Conservation (phyloP, 2,113 vertebrate genomes). For the Sander vitreus region DNA sequence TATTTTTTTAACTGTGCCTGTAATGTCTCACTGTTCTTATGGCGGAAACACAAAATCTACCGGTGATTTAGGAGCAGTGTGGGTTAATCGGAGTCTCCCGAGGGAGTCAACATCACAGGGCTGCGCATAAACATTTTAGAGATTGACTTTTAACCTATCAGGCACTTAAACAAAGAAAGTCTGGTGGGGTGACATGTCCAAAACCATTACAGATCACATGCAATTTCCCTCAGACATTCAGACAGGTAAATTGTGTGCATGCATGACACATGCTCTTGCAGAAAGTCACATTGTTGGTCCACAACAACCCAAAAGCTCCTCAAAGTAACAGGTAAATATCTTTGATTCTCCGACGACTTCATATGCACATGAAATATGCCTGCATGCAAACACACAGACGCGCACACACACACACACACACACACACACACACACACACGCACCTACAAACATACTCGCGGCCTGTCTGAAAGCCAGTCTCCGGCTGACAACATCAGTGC, state of each 20-base stretch:
- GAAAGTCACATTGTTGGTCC: neutral
- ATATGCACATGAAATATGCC: neutral
- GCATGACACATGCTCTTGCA: neutral
- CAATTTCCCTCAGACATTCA: slow-evolving; percentile 37
- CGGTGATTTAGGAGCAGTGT: slow-evolving; percentile 40
- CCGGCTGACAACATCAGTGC: slow-evolving; percentile 70
- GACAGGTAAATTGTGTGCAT: slow-evolving; percentile 48
- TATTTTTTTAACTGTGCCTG: neutral
- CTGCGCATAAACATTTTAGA: slow-evolving; percentile 77
- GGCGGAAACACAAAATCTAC: slow-evolving; percentile 49
- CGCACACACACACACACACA: slow-evolving; percentile 23
- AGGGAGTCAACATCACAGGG: slow-evolving; percentile 63
- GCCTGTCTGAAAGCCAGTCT: slow-evolving; percentile 54
- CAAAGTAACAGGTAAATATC: slow-evolving; percentile 25
- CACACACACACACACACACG: slow-evolving; percentile 21
- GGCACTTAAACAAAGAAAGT: slow-evolving; percentile 37
- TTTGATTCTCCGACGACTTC: neutral
- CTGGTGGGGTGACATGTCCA: slow-evolving; percentile 49
- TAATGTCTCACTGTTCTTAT: slow-evolving; percentile 13
- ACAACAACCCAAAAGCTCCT: slow-evolving; percentile 17
- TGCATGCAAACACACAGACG: slow-evolving; percentile 40
- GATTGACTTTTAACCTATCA: slow-evolving; percentile 74
- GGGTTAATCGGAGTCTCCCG: slow-evolving; percentile 53
- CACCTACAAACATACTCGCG: slow-evolving; percentile 6
- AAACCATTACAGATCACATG: slow-evolving; percentile 64